Base-by-base conservation (phyloP, 1,140 invertebrate species). In the Platyscapa corneri region DNA sequence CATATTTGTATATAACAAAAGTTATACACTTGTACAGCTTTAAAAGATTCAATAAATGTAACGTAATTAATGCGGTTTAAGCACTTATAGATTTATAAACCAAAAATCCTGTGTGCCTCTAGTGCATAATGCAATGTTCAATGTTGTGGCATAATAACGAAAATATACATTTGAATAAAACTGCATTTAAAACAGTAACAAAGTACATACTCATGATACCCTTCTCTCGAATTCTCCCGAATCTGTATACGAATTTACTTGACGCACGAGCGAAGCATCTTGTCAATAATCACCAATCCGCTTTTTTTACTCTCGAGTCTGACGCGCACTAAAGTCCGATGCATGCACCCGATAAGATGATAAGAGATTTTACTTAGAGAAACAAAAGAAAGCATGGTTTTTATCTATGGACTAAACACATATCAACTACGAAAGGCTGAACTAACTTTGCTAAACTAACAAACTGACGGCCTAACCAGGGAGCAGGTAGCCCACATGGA, bases 401-500 rank as follows among this genome's bases (percentile, higher is more conserved):
- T 78, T 64, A 67, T 56, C 42, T 34, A 39, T 49, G 78, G 34
- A 16, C 23, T 76, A 76, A 76, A 76, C 46, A 34, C 46, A 76
- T 76, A 53, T 46, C 30, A n/a, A 32, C 34, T 5, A 79, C 34
- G 6, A 60, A 18, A 46, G 79, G 76, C 77, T 67, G 60, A 77
- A 78, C 84, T 86, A 82, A 86, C 72, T 81, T 91, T 90, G 91
- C 91, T 91, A 91, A 91, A 90, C 90, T 91, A 92, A 92, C 89
- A 91, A 91, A 92, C 80, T 82, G 79, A 82, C 91, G 67, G 89
- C 88, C 87, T 88, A 91, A 93, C 87, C 89, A 94, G 94, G 94
- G 94, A 94, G 88, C 94, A 94, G 90, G 94, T 94, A 86, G 91
- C 92, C 56, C 90, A 92, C 82, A 94, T 94, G 91, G 94, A 94